These are phyloP conservation scores for Leptoteleia sp. DNA, from an alignment of 1,140 invertebrate genomes.

Conservation along the genomic window DNA sequence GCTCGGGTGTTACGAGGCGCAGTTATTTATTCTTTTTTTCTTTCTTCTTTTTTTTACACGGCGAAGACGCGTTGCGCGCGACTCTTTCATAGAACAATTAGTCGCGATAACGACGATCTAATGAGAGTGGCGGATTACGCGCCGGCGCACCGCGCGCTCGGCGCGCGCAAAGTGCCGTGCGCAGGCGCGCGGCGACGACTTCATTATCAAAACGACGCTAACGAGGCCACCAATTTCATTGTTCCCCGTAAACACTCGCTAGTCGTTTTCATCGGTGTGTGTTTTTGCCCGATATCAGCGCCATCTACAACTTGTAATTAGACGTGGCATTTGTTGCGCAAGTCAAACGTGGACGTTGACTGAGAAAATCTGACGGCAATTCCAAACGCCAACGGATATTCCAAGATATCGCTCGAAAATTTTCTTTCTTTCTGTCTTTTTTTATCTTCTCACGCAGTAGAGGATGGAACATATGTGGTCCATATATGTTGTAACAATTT, in stretches of 20 bases:
- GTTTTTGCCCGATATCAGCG: constrained; percentile 16
- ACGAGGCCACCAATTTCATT: constrained; percentile 53
- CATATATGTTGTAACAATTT: no score
- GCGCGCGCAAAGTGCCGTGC: constrained; percentile 41
- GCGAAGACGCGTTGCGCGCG: constrained; percentile 9
- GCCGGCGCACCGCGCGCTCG: no score
- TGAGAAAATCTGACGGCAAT: no score
- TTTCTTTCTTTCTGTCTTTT: no score
- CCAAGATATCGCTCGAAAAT: no score
- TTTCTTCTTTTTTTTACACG: no score
- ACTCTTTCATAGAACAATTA: constrained; percentile 55
- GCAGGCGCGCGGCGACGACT: constrained; percentile 36
- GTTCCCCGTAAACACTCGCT: constrained; percentile 43
- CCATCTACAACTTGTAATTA: constrained; percentile 39
- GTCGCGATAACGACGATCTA: constrained; percentile 50
- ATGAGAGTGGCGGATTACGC: constrained; percentile 45
- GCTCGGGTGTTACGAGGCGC: neutral
- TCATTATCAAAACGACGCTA: constrained; percentile 45
- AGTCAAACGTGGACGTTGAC: constrained; percentile 13
- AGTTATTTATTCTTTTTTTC: constrained; percentile 45
- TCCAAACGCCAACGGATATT: no score
- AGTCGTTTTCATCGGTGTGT: constrained; percentile 3
- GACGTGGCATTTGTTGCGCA: constrained; percentile 3
- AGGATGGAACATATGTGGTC: no score
- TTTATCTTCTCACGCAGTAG: no score